phyloP scores from a whole-genome alignment of 1,140 invertebrate genomes.

The Ephestia elutella region DNA sequence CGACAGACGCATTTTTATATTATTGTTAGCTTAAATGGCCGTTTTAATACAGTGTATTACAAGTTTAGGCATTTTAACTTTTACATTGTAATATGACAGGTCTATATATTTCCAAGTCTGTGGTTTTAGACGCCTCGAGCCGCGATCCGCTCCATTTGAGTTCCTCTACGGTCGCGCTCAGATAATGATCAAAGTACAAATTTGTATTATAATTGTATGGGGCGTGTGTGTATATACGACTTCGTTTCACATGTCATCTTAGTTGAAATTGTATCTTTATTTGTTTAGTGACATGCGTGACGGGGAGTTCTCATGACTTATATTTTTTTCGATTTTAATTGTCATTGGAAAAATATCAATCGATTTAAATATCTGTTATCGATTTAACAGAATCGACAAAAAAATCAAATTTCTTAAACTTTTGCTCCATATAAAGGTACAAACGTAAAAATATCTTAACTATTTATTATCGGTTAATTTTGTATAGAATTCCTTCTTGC shows the following conservation, averaged over 20 bases:
- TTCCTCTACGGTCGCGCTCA: conserved; percentile 35
- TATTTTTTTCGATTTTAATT: too few relatives aligned
- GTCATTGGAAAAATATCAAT: background rate
- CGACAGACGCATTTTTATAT: too few relatives aligned
- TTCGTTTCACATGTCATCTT: conserved; percentile 1
- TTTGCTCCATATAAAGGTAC: too few relatives aligned
- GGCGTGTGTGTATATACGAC: conserved; percentile 21
- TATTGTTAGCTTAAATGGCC: too few relatives aligned
- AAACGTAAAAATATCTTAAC: too few relatives aligned
- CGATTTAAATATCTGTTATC: too few relatives aligned
- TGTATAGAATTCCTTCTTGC: too few relatives aligned
- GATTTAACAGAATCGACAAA: too few relatives aligned
- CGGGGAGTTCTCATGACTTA: background rate
- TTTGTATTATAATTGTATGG: conserved; percentile 39
- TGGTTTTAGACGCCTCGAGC: background rate
- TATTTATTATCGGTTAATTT: too few relatives aligned
- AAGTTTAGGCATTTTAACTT: too few relatives aligned
- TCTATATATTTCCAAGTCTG: background rate
- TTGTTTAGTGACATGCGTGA: background rate
- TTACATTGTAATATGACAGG: background rate
- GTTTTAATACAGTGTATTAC: too few relatives aligned
- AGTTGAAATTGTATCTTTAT: conserved; percentile 6
- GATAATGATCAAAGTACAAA: conserved; percentile 66
- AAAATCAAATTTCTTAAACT: too few relatives aligned
- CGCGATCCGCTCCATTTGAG: background rate